Percentiles rank a stretch among this genome's conserved stretches.
phyloP scores from a whole-genome alignment of 2,888 invertebrate genomes.

The Epistrophe grossulariae region DNA sequence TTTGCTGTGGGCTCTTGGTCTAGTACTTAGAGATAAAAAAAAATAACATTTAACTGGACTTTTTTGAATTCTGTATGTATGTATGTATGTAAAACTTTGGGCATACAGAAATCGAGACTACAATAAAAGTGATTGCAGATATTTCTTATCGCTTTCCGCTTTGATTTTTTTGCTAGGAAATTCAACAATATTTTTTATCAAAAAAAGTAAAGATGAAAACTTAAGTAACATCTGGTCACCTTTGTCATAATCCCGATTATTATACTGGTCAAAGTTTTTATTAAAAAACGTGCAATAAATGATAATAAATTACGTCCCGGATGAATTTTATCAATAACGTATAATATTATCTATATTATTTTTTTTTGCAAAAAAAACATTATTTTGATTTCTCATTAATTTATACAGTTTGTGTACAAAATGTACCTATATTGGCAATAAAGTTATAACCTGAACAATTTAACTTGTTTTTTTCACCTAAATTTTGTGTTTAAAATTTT shows the following conservation, averaged over 20 bases:
- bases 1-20: too few relatives aligned
- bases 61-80: too few relatives aligned
- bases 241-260: not conserved
- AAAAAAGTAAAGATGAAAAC: too few relatives aligned
- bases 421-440: not conserved
- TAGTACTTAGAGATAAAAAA: too few relatives aligned
- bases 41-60: too few relatives aligned
- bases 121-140: too few relatives aligned
- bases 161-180: too few relatives aligned
- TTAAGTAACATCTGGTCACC: too few relatives aligned
- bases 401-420: slow-evolving; percentile 6
- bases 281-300: slow-evolving; percentile 5
- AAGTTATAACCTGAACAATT: not conserved
- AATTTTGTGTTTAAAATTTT: not conserved
- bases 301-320: slow-evolving; percentile 15
- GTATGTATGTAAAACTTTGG: too few relatives aligned
- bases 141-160: too few relatives aligned
- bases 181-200: too few relatives aligned
- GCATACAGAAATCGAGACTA: too few relatives aligned
- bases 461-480: slow-evolving; percentile 27
- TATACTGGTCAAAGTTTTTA: not conserved
- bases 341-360: not conserved
- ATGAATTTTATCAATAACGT: not conserved
- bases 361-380: not conserved
- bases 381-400: slow-evolving; percentile 21